Percentiles rank a stretch among this genome's conserved stretches.
phyloP scores from a whole-genome alignment of 2,113 vertebrate genomes.

The Saguinus imperator region DNA sequence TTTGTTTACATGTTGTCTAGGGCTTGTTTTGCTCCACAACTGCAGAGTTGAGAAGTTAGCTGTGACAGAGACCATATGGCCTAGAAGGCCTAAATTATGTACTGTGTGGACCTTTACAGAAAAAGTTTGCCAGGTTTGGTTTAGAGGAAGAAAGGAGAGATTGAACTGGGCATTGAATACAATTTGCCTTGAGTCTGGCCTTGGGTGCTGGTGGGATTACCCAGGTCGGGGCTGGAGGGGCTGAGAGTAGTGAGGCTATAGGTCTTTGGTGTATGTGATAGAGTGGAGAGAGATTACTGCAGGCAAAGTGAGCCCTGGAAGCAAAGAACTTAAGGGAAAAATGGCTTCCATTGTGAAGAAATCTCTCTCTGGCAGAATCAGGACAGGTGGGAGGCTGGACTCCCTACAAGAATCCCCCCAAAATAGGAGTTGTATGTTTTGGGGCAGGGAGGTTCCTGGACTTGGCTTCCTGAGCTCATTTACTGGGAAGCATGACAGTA shows the following conservation, averaged over 20 bases:
- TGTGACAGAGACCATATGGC: neutral
- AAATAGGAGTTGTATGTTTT: neutral
- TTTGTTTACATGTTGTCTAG: neutral
- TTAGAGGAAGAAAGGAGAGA: neutral
- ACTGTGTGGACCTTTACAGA: neutral
- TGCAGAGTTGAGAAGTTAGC: neutral
- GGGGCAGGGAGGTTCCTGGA: neutral
- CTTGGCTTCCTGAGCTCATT: neutral
- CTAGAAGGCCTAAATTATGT: neutral
- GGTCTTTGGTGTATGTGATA: neutral
- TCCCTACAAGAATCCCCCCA: neutral
- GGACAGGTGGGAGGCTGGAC: neutral
- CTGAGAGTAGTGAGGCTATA: neutral
- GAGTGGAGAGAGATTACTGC: neutral
- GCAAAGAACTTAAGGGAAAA: neutral
- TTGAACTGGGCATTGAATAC: neutral
- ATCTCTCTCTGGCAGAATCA: neutral
- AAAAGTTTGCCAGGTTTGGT: slow-evolving; percentile 7
- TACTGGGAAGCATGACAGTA: neutral
- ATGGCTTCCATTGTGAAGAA: neutral
- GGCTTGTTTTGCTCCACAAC: neutral
- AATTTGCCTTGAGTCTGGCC: neutral
- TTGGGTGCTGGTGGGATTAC: neutral
- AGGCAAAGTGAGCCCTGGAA: neutral
- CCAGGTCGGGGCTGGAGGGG: neutral